Percentiles rank a stretch among this genome's conserved stretches.
phyloP scores from a whole-genome alignment of 2,888 invertebrate species.

The Clivina fossor region DNA sequence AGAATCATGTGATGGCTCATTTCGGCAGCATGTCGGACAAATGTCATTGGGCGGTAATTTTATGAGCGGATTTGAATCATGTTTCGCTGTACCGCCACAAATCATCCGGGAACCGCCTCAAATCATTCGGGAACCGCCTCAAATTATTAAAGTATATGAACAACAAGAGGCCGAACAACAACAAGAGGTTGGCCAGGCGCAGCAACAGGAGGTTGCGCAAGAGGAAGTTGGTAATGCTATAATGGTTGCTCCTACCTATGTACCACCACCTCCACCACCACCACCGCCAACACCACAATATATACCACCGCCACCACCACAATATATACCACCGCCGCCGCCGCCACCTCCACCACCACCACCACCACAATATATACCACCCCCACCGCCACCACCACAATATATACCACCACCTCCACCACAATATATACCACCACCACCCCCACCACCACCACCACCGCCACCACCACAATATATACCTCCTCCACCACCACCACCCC shows the following conservation, averaged over 20 bases:
- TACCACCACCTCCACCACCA: background rate
- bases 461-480: conserved; percentile 52
- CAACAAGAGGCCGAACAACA: no score
- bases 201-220: no score
- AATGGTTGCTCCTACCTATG: no score
- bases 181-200: no score
- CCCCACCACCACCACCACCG: conserved; percentile 51
- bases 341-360: background rate
- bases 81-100: background rate
- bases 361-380: background rate
- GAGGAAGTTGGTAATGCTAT: no score
- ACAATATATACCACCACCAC: conserved; percentile 48
- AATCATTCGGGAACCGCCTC: no score
- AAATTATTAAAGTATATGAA: no score
- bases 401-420: conserved; percentile 38
- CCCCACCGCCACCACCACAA: background rate
- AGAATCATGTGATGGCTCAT: background rate
- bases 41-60: background rate
- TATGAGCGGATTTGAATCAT: background rate
- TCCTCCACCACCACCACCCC: conserved; percentile 52
- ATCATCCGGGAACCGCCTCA: no score
- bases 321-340: background rate
- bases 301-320: background rate
- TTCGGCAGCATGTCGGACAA: background rate
- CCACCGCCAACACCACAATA: background rate